Conservation (phyloP, 1,140 invertebrate genomes). For the Hestina assimilis region DNA sequence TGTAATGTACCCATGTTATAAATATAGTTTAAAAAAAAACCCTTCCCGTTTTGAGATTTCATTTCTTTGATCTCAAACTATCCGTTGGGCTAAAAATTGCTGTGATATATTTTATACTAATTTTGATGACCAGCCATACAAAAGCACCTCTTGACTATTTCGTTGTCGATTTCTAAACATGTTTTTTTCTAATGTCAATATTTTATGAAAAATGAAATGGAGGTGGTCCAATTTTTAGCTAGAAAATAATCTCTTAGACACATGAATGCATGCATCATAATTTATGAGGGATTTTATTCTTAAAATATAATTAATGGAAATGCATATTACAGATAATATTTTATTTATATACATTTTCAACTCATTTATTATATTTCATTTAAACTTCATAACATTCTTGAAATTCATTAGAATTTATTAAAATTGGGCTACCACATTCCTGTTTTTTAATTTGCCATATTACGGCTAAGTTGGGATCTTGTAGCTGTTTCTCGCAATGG, state of each 20-base stretch:
- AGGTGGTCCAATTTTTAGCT: slow-evolving; percentile 50
- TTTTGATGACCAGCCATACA: slow-evolving; percentile 56
- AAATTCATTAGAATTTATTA: neutral
- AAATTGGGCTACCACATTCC: slow-evolving; percentile 50
- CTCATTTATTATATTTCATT: neutral
- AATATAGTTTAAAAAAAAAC: slow-evolving; percentile 7
- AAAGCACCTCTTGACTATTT: slow-evolving; percentile 45
- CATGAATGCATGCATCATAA: neutral
- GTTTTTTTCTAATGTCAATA: slow-evolving; percentile 44
- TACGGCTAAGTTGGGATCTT: slow-evolving; percentile 61
- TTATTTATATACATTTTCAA: neutral
- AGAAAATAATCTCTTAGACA: neutral
- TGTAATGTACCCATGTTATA: slow-evolving; percentile 32
- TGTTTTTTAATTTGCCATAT: slow-evolving; percentile 50
- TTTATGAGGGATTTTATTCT: neutral
- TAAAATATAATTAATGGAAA: neutral
- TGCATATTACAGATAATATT: neutral
- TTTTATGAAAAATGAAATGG: slow-evolving; percentile 45
- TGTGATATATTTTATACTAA: slow-evolving; percentile 76
- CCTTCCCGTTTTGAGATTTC: slow-evolving; percentile 40
- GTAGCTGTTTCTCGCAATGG: slow-evolving; percentile 66
- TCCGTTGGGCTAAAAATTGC: slow-evolving; percentile 70
- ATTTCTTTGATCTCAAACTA: slow-evolving; percentile 61
- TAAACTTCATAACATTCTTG: neutral
- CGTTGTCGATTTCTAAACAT: slow-evolving; percentile 45